A percentile compares a stretch with the other conserved stretches of the same genome.
phyloP scores from a whole-genome alignment of 2,888 invertebrate genomes.

The Actias luna region DNA sequence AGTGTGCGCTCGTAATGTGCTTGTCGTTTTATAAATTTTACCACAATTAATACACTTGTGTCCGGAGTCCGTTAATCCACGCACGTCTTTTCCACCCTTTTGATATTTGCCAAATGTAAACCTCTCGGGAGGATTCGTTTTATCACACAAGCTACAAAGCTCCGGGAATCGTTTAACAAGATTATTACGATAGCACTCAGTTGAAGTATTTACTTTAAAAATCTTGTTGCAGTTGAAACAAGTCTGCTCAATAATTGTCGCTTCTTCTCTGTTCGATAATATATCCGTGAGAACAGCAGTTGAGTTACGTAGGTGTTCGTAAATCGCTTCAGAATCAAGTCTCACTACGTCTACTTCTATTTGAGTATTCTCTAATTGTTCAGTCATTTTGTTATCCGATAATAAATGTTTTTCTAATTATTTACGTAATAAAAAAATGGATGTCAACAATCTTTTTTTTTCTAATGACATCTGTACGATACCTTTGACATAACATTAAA shows the following conservation, averaged over 20 bases:
- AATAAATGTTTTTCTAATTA: not conserved
- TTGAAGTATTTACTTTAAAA: not conserved
- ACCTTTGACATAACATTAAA: not conserved
- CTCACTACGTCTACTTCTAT: slow-evolving; percentile 45
- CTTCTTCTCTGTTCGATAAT: slow-evolving; percentile 22
- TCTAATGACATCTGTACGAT: not conserved
- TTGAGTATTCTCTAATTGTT: slow-evolving; percentile 25
- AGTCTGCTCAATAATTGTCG: not conserved
- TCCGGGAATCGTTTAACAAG: not conserved
- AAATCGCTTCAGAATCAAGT: slow-evolving; percentile 42
- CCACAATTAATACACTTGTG: slow-evolving; percentile 69
- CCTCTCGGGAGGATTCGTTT: not conserved
- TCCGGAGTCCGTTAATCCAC: slow-evolving; percentile 25
- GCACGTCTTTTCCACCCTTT: not conserved
- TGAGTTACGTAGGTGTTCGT: slow-evolving; percentile 51
- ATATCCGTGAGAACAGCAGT: slow-evolving; percentile 52
- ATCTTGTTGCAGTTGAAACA: not conserved
- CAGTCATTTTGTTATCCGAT: slow-evolving; percentile 21
- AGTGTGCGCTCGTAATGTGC: slow-evolving; percentile 52
- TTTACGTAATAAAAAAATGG: not conserved
- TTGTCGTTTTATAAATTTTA: slow-evolving; percentile 56
- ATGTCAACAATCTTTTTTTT: not conserved
- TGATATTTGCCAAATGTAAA: not conserved
- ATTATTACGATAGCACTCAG: not conserved
- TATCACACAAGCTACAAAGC: not conserved